These are phyloP conservation scores for Hyperoodon ampullatus DNA, from an alignment of 2,113 vertebrate species.

Conservation along the genomic window DNA sequence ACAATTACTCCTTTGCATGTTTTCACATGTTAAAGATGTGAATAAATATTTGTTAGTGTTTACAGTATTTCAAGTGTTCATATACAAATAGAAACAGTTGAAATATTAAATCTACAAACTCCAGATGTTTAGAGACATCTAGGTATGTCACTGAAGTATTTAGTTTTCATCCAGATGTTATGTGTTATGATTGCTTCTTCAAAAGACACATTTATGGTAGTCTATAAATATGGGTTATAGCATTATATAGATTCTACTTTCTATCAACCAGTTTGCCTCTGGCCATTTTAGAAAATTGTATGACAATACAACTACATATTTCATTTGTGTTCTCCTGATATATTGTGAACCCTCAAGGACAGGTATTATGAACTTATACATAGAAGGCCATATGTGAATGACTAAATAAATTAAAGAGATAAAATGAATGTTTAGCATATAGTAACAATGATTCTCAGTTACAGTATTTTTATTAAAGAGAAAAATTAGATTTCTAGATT, in stretches of 20 bases:
- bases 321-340: neutral
- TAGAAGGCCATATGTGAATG: neutral
- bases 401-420: neutral
- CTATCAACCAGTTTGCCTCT: neutral
- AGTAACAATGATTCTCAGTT: neutral
- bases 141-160: constrained; percentile 20
- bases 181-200: constrained; percentile 45
- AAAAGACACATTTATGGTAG: constrained; percentile 33
- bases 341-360: neutral
- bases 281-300: neutral
- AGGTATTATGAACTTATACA: neutral
- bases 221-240: constrained; percentile 12
- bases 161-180: constrained; percentile 53
- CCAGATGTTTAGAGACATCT: constrained; percentile 59
- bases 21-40: constrained; percentile 45
- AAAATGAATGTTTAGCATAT: neutral
- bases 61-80: constrained; percentile 10
- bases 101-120: constrained; percentile 55
- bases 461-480: neutral
- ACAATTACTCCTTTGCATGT: neutral
- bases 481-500: constrained; percentile 27
- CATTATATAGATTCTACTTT: constrained; percentile 30
- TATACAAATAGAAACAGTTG: constrained; percentile 68
- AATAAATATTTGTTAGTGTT: constrained; percentile 49
- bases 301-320: neutral